Evolutionary conservation across 1,140 invertebrate species (phyloP).

Genomic region (Brachionus angularis): DNA sequence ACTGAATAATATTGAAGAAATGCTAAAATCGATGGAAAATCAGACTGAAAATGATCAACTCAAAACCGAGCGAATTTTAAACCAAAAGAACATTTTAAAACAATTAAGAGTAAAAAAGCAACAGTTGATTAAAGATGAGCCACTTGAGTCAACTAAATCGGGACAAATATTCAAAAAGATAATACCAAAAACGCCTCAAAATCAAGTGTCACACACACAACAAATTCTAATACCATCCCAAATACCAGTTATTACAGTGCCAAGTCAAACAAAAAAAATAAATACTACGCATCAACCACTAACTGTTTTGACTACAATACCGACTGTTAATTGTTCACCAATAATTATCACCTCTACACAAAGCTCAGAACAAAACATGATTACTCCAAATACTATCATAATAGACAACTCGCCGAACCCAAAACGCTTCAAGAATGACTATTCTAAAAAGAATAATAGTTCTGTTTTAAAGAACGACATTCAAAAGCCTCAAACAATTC

Average conservation of each 20-base stretch:
- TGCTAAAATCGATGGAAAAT: constrained; percentile 26
- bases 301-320: constrained; percentile 5
- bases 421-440: constrained; percentile 13
- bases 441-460: too few species aligned
- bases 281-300: too few species aligned
- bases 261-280: too few species aligned
- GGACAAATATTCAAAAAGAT: too few species aligned
- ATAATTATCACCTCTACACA: not conserved
- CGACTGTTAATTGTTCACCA: not conserved
- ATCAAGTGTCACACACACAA: too few species aligned
- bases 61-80: not conserved
- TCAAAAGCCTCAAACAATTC: not conserved
- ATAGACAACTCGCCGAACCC: constrained; percentile 5
- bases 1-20: constrained; percentile 32
- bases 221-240: too few species aligned
- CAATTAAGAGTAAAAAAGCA: not conserved
- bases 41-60: not conserved
- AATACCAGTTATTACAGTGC: too few species aligned
- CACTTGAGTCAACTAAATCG: too few species aligned
- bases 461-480: too few species aligned
- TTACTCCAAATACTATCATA: constrained; percentile 18
- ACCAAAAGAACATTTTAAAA: constrained; percentile 20
- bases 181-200: too few species aligned
- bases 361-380: not conserved
- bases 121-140: too few species aligned